Conservation (phyloP, 2,888 invertebrate species). For the Acanthococcus lagerstroemiae region DNA sequence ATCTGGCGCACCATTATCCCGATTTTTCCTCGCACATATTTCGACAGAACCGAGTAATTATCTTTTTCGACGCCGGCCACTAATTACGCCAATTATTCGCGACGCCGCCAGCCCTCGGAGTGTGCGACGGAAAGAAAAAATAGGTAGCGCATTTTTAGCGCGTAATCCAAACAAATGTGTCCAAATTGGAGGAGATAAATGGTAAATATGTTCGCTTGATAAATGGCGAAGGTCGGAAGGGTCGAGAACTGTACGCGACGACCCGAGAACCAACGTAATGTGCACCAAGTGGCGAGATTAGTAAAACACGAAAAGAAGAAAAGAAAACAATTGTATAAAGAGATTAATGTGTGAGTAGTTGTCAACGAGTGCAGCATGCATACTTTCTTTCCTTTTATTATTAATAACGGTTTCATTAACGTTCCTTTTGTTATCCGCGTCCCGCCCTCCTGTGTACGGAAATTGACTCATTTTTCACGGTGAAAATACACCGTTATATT, state of each 20-base stretch:
- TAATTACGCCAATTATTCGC: too few relatives aligned
- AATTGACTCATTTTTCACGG: conserved; percentile 25
- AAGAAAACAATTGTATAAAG: conserved; percentile 6
- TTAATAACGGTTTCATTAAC: conserved; percentile 26
- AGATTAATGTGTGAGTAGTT: conserved; percentile 22
- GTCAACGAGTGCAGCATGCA: conserved; percentile 20
- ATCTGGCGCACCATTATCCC: too few relatives aligned
- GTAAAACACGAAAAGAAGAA: neutral
- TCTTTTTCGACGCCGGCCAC: too few relatives aligned
- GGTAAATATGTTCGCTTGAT: neutral
- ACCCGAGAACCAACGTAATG: too few relatives aligned
- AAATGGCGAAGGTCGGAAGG: neutral
- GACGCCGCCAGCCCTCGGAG: too few relatives aligned
- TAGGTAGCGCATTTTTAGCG: too few relatives aligned
- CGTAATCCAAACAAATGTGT: too few relatives aligned
- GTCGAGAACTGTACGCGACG: too few relatives aligned
- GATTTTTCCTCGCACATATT: too few relatives aligned
- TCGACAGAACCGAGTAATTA: too few relatives aligned
- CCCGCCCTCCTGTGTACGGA: neutral
- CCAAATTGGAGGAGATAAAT: too few relatives aligned
- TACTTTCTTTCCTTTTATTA: conserved; percentile 11
- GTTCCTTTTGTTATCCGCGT: conserved; percentile 16
- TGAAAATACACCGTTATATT: conserved; percentile 14
- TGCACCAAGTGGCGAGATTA: neutral
- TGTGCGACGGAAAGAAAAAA: too few relatives aligned